Evolutionary conservation across 2,888 invertebrate genomes (phyloP).

Genomic region (Geotrupes spiniger): DNA sequence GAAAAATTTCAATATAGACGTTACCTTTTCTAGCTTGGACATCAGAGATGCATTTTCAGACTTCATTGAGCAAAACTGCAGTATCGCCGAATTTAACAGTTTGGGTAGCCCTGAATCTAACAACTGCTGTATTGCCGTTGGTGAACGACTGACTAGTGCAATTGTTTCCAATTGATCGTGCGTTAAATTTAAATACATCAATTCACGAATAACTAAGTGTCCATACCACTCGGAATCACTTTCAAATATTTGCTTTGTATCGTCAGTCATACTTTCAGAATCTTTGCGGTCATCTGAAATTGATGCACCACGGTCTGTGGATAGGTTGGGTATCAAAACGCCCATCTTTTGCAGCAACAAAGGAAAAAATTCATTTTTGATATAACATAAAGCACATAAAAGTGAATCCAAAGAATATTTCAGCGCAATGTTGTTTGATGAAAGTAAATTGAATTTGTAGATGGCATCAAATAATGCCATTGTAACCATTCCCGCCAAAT

Average conservation of each 20-base stretch:
- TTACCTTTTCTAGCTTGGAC: conserved; percentile 59
- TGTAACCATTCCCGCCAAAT: conserved; percentile 67
- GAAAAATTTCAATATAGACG: conserved; percentile 75
- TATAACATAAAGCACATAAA: conserved; percentile 82
- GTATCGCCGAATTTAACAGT: conserved; percentile 62
- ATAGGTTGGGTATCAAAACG: conserved; percentile 55
- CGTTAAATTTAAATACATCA: conserved; percentile 56
- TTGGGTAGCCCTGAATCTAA: conserved; percentile 73
- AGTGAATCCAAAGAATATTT: conserved; percentile 84
- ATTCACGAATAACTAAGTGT: conserved; percentile 56
- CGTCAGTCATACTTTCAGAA: conserved; percentile 65
- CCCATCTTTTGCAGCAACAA: conserved; percentile 71
- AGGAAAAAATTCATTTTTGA: conserved; percentile 74
- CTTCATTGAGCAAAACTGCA: conserved; percentile 44
- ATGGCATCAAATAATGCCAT: conserved; percentile 73
- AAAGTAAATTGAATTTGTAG: conserved; percentile 72
- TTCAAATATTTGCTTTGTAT: conserved; percentile 58
- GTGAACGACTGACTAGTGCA: conserved; percentile 78
- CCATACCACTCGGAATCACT: conserved; percentile 57
- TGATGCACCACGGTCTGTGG: conserved; percentile 54
- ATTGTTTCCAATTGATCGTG: conserved; percentile 72
- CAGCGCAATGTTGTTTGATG: conserved; percentile 67
- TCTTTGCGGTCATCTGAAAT: conserved; percentile 60
- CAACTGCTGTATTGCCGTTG: conserved; percentile 70
- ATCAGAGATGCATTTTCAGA: conserved; percentile 44